A percentile compares a stretch with the other conserved stretches of the same genome.
Conservation (phyloP, 37 sponge, comb jelly and placozoan genomes). For the Hexactinellida sp. region DNA sequence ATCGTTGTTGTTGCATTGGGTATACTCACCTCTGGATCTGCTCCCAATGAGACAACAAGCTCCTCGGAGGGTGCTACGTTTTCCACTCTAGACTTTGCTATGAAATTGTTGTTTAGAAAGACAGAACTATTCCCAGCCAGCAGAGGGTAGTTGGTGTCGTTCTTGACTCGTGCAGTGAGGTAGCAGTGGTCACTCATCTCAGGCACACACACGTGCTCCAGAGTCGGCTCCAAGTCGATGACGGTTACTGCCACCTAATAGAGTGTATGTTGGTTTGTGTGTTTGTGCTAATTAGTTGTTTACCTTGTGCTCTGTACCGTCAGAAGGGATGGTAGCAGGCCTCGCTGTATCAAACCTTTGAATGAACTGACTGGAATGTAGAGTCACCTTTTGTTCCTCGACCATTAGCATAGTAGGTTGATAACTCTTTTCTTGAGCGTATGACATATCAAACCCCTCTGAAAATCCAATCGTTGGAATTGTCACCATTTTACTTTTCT, state of each 20-base stretch:
- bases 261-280: not conserved
- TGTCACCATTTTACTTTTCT: not conserved
- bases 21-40: constrained; percentile 5
- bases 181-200: constrained; percentile 5
- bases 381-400: not conserved
- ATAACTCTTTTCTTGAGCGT: not conserved
- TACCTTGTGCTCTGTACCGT: constrained; percentile 16
- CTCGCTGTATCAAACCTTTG: constrained; percentile 3
- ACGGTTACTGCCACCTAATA: constrained; percentile 2
- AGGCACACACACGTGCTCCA: constrained; percentile 13
- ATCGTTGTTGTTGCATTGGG: too few species aligned
- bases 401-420: not conserved
- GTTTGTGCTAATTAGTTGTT: not conserved
- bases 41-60: not conserved
- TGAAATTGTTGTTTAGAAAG: constrained; percentile 5
- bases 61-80: not conserved
- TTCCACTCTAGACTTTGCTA: not conserved
- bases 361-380: constrained; percentile 1
- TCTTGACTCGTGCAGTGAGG: constrained; percentile 2
- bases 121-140: not conserved
- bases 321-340: not conserved
- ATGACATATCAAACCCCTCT: not conserved
- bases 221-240: not conserved
- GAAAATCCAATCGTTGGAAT: not conserved
- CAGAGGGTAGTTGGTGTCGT: not conserved